A percentile compares a stretch with the other conserved stretches of the same genome.
Evolutionary conservation across 2,113 vertebrate species (phyloP).

Genomic region (Cyphomyrus plagiostoma): DNA sequence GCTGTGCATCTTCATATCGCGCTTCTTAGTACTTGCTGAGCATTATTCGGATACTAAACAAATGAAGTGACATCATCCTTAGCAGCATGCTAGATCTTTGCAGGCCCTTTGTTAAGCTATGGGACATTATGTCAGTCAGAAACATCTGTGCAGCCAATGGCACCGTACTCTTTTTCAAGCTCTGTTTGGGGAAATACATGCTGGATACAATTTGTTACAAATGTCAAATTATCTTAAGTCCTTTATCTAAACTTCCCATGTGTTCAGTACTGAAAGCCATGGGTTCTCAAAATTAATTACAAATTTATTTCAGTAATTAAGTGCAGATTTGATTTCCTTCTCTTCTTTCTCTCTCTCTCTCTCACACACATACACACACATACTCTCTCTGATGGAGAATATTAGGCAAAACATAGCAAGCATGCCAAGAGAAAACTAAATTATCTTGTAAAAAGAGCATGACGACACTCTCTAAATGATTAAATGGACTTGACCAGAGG

Average conservation of each 20-base stretch:
- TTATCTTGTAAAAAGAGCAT: neutral
- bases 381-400: neutral
- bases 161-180: neutral
- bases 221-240: slow-evolving; percentile 13
- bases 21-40: neutral
- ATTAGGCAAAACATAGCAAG: neutral
- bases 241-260: slow-evolving; percentile 8
- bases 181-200: neutral
- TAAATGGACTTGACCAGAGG: neutral
- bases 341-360: neutral
- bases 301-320: neutral
- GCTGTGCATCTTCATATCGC: neutral
- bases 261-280: neutral
- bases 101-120: neutral
- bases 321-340: neutral
- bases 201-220: slow-evolving; percentile 9
- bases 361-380: neutral
- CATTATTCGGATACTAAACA: neutral
- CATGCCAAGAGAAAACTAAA: neutral
- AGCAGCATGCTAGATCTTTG: neutral
- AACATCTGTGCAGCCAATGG: neutral
- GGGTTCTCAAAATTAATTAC: slow-evolving; percentile 8
- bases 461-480: neutral
- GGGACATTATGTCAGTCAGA: neutral
- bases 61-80: neutral